Percentiles rank a stretch among this genome's conserved stretches.
Evolutionary conservation across 2,888 invertebrate genomes (phyloP).

Genomic region (Coelopa pilipes): DNA sequence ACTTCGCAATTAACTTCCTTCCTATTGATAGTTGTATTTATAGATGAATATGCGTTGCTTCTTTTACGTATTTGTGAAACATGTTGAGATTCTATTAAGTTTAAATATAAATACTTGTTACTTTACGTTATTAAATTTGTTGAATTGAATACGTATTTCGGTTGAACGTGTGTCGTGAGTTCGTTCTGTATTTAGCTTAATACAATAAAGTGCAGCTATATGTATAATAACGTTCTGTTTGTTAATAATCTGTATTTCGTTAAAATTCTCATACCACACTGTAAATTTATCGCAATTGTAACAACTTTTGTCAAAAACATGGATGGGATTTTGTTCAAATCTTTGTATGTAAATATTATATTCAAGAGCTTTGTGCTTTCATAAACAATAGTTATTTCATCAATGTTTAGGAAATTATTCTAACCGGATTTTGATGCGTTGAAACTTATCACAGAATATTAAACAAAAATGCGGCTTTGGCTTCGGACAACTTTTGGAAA

Average conservation of each 20-base stretch:
- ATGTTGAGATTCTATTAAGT: slow-evolving; percentile 6
- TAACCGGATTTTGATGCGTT: background rate
- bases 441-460: slow-evolving; percentile 18
- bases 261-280: slow-evolving; percentile 17
- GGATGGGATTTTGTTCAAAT: slow-evolving; percentile 57
- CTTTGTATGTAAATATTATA: slow-evolving; percentile 21
- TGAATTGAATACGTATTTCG: slow-evolving; percentile 51
- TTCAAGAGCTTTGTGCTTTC: no score
- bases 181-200: slow-evolving; percentile 45
- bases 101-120: slow-evolving; percentile 40
- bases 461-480: background rate
- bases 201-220: background rate
- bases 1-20: background rate
- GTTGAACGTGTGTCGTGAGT: slow-evolving; percentile 42
- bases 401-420: no score
- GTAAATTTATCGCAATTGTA: slow-evolving; percentile 17
- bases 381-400: no score
- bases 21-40: background rate
- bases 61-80: slow-evolving; percentile 53
- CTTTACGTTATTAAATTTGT: slow-evolving; percentile 39
- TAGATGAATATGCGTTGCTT: slow-evolving; percentile 50
- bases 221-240: slow-evolving; percentile 38
- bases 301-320: slow-evolving; percentile 44
- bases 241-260: slow-evolving; percentile 21
- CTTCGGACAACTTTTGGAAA: no score